Percentiles rank a stretch among this genome's conserved stretches.
These are phyloP conservation scores for Takifugu bimaculatus DNA, from an alignment of 2,113 vertebrate species.

Conservation along the genomic window DNA sequence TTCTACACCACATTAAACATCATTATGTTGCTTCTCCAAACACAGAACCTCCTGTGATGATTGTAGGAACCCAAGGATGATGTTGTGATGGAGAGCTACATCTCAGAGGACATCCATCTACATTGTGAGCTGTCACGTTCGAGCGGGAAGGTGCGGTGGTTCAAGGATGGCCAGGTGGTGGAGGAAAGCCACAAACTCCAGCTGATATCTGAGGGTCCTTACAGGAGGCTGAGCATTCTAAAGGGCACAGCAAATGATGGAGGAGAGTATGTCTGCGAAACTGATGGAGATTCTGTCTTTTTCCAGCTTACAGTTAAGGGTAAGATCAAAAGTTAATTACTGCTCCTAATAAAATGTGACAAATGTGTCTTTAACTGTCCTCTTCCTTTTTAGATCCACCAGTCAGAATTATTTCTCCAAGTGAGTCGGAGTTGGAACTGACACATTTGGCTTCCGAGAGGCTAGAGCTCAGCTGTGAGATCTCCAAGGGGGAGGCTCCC, in stretches of 20 bases:
- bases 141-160: constrained; percentile 74
- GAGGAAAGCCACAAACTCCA: constrained; percentile 56
- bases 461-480: constrained; percentile 82
- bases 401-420: constrained; percentile 76
- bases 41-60: constrained; percentile 82
- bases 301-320: constrained; percentile 83
- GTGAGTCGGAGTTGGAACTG: constrained; percentile 57
- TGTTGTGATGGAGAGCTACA: constrained; percentile 62
- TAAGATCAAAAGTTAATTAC: constrained; percentile 26
- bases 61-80: constrained; percentile 79
- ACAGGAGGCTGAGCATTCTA: constrained; percentile 73
- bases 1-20: background rate
- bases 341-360: background rate
- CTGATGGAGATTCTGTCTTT: constrained; percentile 81
- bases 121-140: constrained; percentile 83
- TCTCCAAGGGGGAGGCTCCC: constrained; percentile 62
- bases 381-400: constrained; percentile 72
- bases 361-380: background rate
- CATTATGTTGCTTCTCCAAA: background rate
- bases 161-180: constrained; percentile 80
- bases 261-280: constrained; percentile 86
- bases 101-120: constrained; percentile 76
- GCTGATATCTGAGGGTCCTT: constrained; percentile 75
- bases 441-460: constrained; percentile 65
- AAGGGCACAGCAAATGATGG: constrained; percentile 61